A percentile compares a stretch with the other conserved stretches of the same genome.
Conservation (phyloP, 2,113 vertebrate genomes). For the Vulpes vulpes region DNA sequence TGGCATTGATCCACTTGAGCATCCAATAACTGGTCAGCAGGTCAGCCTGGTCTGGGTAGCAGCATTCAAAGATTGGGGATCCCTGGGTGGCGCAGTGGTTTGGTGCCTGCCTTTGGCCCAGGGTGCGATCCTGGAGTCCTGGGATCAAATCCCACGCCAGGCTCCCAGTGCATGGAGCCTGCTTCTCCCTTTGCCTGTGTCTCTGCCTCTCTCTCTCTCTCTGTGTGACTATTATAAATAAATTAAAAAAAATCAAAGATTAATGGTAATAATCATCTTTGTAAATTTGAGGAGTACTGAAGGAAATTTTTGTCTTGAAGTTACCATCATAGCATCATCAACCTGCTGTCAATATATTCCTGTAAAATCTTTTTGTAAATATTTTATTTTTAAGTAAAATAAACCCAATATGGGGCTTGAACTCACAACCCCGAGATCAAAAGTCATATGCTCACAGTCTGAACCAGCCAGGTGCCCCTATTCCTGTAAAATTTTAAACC, state of each 20-base stretch:
- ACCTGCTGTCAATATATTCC: constrained; percentile 91
- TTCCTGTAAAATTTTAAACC: constrained; percentile 92
- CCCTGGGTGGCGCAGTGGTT: too few species aligned
- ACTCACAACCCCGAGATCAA: background rate
- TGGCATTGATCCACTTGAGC: constrained; percentile 92
- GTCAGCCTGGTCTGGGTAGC: constrained; percentile 83
- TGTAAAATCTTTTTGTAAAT: constrained; percentile 84
- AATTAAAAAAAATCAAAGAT: constrained; percentile 87
- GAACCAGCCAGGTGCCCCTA: background rate
- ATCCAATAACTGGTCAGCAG: constrained; percentile 94
- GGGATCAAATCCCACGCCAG: too few species aligned
- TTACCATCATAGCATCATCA: constrained; percentile 90
- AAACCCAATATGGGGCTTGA: background rate
- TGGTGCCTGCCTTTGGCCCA: too few species aligned
- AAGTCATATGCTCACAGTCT: background rate
- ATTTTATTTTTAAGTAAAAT: constrained; percentile 61
- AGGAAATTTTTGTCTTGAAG: constrained; percentile 86
- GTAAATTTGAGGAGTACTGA: constrained; percentile 91
- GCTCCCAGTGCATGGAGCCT: too few species aligned
- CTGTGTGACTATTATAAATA: too few species aligned
- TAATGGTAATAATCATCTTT: constrained; percentile 92
- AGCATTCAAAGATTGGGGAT: constrained; percentile 90
- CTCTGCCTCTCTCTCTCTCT: too few species aligned
- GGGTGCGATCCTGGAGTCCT: too few species aligned
- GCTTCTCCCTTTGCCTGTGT: too few species aligned